phyloP scores from a whole-genome alignment of 2,888 invertebrate genomes.

The Scelioninae gen. 1 region DNA sequence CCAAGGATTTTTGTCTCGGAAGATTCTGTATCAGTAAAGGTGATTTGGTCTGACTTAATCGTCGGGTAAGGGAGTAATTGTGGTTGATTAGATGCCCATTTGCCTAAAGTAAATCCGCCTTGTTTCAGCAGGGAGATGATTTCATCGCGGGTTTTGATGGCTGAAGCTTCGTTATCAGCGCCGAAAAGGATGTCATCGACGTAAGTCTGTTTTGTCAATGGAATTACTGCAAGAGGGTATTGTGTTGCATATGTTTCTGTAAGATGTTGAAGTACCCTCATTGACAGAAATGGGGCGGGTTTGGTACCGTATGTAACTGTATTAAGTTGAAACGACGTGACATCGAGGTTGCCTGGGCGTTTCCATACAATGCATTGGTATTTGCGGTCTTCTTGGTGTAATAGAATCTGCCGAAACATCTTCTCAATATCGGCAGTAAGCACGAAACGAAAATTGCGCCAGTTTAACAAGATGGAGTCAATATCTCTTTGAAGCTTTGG shows the following conservation, averaged over 20 bases:
- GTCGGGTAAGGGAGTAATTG: too few relatives aligned
- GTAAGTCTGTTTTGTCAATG: neutral
- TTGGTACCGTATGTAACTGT: slow-evolving; percentile 4
- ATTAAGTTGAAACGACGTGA: neutral
- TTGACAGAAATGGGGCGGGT: neutral
- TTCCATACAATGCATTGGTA: slow-evolving; percentile 8
- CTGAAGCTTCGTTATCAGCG: too few relatives aligned
- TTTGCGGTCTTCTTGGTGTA: neutral
- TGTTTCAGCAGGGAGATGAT: too few relatives aligned
- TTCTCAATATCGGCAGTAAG: neutral
- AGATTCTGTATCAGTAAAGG: too few relatives aligned
- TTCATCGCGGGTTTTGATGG: too few relatives aligned
- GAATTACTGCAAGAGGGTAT: neutral
- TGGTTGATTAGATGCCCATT: too few relatives aligned
- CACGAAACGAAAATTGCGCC: neutral
- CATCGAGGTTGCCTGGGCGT: too few relatives aligned
- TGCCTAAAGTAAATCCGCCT: too few relatives aligned
- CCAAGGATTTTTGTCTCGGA: neutral
- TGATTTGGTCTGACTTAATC: too few relatives aligned
- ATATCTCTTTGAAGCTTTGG: neutral
- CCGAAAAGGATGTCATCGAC: neutral
- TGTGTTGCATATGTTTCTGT: neutral
- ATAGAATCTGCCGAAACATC: neutral
- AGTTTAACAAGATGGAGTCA: neutral
- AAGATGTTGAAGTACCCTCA: neutral